Percentiles rank a stretch among this genome's conserved stretches.
Conservation (phyloP, 2,888 invertebrate genomes). For the Brachyptera risi region DNA sequence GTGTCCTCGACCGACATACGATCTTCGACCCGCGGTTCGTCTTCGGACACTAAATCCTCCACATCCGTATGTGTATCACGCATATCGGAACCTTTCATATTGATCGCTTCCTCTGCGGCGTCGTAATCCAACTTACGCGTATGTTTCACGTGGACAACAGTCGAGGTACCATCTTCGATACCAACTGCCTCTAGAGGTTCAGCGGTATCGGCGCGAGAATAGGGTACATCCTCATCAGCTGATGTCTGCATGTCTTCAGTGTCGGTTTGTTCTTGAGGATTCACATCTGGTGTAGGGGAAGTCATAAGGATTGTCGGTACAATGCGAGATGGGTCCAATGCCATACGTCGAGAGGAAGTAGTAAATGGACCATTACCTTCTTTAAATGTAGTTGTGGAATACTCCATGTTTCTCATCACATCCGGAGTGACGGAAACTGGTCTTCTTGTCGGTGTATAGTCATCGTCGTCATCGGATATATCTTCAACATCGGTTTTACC, state of each 20-base stretch:
- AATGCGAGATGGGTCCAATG: not conserved
- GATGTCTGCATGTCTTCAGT: constrained; percentile 37
- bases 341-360: constrained; percentile 27
- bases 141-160: constrained; percentile 47
- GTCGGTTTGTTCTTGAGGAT: constrained; percentile 33
- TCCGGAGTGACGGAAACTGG: constrained; percentile 28
- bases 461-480: constrained; percentile 7
- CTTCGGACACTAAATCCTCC: constrained; percentile 48
- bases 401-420: constrained; percentile 26
- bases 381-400: constrained; percentile 36
- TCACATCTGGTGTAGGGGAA: constrained; percentile 30
- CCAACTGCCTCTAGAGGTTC: constrained; percentile 45
- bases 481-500: constrained; percentile 48
- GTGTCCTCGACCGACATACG: constrained; percentile 34
- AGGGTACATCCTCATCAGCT: constrained; percentile 44
- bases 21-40: constrained; percentile 30
- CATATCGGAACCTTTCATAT: constrained; percentile 49
- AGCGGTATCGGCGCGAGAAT: constrained; percentile 40
- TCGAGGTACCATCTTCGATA: constrained; percentile 46
- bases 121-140: constrained; percentile 47
- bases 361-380: constrained; percentile 41
- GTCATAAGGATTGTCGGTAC: constrained; percentile 24
- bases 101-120: constrained; percentile 46
- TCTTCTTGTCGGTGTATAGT: not conserved
- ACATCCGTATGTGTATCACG: constrained; percentile 51